Percentiles rank a stretch among this genome's conserved stretches.
Evolutionary conservation across 2,888 invertebrate genomes (phyloP).

Genomic region (Mesoligia furuncula): DNA sequence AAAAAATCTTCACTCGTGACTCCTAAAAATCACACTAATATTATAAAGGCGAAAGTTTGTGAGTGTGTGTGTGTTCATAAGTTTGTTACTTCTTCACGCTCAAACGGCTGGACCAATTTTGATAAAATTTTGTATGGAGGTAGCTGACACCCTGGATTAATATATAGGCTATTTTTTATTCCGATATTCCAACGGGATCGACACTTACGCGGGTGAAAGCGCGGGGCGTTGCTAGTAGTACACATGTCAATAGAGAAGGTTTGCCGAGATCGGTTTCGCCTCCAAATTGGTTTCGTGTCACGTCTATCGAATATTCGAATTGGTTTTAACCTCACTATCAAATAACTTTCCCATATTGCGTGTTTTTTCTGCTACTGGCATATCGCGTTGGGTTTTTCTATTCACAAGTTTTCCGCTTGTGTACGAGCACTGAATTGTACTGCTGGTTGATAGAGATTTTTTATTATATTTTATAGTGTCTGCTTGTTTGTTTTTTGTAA

Average conservation of each 20-base stretch:
- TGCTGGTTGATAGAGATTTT: slow-evolving; percentile 28
- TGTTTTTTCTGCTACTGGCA: slow-evolving; percentile 73
- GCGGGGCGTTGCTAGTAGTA: too few relatives aligned
- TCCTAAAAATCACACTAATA: too few relatives aligned
- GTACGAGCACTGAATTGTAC: slow-evolving; percentile 37
- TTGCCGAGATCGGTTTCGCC: slow-evolving; percentile 72
- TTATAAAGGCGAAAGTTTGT: too few relatives aligned
- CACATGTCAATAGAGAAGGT: slow-evolving; percentile 66
- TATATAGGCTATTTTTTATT: too few relatives aligned
- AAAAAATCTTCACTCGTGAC: slow-evolving; percentile 9
- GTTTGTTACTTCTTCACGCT: too few relatives aligned
- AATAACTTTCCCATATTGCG: slow-evolving; percentile 75
- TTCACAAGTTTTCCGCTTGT: slow-evolving; percentile 57
- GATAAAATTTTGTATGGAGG: too few relatives aligned
- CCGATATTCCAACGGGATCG: too few relatives aligned
- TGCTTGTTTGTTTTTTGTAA: slow-evolving; percentile 29
- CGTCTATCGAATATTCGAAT: slow-evolving; percentile 84
- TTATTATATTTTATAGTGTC: slow-evolving; percentile 28
- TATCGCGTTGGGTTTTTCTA: slow-evolving; percentile 61
- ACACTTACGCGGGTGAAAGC: too few relatives aligned
- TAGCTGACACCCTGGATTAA: too few relatives aligned
- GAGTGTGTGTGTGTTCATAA: too few relatives aligned
- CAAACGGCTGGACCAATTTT: too few relatives aligned
- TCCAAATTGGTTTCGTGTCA: slow-evolving; percentile 82
- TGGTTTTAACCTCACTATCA: slow-evolving; percentile 85